phyloP scores from a whole-genome alignment of 2,797 vertebrate species.

The Margarornis squamiger region DNA sequence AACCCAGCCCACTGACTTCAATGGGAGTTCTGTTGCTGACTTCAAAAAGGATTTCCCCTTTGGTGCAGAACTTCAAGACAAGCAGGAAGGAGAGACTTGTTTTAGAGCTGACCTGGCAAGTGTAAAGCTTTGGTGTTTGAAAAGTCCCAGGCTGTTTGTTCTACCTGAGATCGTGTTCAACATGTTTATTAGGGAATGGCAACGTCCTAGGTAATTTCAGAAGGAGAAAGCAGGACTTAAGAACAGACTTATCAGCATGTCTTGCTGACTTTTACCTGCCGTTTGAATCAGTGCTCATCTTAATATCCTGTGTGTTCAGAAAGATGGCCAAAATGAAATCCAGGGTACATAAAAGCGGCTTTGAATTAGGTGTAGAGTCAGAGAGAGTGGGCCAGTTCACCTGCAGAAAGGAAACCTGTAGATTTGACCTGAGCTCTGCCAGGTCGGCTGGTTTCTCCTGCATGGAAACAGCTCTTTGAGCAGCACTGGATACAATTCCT shows the following conservation, averaged over 20 bases:
- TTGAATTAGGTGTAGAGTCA: not conserved
- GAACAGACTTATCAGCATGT: not conserved
- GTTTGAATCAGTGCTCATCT: not conserved
- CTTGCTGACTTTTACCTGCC: conserved; percentile 13
- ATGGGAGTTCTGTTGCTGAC: conserved; percentile 45
- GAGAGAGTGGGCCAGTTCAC: not conserved
- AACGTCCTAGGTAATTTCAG: not conserved
- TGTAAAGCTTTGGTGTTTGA: conserved; percentile 34
- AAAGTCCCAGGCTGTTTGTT: conserved; percentile 42
- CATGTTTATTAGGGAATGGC: conserved; percentile 32
- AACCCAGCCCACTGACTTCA: conserved; percentile 60
- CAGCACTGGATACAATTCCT: not conserved
- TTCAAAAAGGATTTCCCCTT: conserved; percentile 64
- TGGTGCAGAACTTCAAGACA: conserved; percentile 61
- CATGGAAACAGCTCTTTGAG: not conserved
- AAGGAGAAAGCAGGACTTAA: not conserved
- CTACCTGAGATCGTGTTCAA: not conserved
- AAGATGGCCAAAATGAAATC: not conserved
- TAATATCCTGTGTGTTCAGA: not conserved
- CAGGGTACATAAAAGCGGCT: not conserved
- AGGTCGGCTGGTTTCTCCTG: not conserved
- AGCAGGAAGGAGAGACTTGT: conserved; percentile 64
- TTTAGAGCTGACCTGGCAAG: conserved; percentile 56
- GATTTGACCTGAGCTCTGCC: not conserved
- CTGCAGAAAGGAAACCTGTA: not conserved